Evolutionary conservation across 1,140 invertebrate genomes (phyloP), one percentile per base, ranked within the genome.

Genomic region (Rhopalosiphum maidis): DNA sequence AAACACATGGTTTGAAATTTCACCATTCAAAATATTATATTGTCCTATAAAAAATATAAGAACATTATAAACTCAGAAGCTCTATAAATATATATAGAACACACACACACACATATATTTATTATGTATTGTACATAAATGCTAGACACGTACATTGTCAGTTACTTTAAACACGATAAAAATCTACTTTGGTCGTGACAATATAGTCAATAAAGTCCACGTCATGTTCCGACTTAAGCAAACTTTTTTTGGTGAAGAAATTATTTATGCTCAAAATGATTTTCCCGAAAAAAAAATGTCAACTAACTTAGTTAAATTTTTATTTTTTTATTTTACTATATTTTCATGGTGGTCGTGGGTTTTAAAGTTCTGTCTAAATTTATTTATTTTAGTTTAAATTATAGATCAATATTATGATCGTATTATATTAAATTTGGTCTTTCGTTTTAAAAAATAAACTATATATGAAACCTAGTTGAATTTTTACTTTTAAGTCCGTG

Each of bases 131-230:
- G 18, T 87, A 87, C 43, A 43, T 22, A 37, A 89, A 89, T 89
- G 48, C 88, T 37, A 89, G 35, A 55, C 88, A 89, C 88, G 88
- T 89, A 54, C 88, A 11, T 35, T 37, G 48, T 55, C 88, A 55
- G 88, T 89, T 89, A 89, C 55, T 89, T 89, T 51, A 41, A 55
- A 89, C 88, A 89, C 25, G 88, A 89, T 89, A 41, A 55, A 89
- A 89, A 89, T 89, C 48, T 89, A 89, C 88, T 55, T 55, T 21
- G 48, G 46, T 37, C 48, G 22, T 54, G 88, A 54, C 48, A 89
- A 89, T 89, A 89, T 89, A 55, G 41, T 46, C 25, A 46, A 46
- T 46, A 41, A 43, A 43, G 23, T 25, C 41, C 25, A 46, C 23
- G 30, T 87, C 41, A 54, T 48, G 8, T 89, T 51, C 25, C 48